Conservation (phyloP, 2,888 invertebrate genomes). For the Drosophila kanekoi region DNA sequence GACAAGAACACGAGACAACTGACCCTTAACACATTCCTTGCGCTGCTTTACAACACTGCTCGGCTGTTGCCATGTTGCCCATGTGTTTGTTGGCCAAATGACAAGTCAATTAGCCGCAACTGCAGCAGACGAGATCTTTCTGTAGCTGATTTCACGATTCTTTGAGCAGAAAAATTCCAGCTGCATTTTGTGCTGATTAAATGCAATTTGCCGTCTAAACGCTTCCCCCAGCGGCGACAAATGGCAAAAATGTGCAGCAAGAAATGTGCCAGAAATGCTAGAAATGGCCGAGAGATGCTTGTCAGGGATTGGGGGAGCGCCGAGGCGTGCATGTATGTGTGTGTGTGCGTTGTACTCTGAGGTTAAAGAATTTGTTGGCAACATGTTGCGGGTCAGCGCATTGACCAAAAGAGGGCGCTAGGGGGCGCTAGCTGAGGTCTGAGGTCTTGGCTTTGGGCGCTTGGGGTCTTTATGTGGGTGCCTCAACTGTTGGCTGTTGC, state of each 20-base stretch:
- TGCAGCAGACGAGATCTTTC: constrained; percentile 7
- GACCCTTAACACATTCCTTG: background rate
- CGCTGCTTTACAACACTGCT: constrained; percentile 13
- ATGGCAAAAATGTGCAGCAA: constrained; percentile 10
- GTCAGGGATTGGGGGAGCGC: no score
- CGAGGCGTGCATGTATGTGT: no score
- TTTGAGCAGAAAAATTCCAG: constrained; percentile 28
- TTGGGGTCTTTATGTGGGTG: constrained; percentile 34
- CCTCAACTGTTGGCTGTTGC: constrained; percentile 35
- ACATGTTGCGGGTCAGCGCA: constrained; percentile 38
- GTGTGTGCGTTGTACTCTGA: background rate
- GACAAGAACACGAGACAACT: background rate
- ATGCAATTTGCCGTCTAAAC: constrained; percentile 50
- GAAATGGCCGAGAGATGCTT: background rate
- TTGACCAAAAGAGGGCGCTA: constrained; percentile 9
- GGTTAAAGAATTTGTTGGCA: constrained; percentile 12
- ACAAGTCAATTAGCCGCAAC: constrained; percentile 38
- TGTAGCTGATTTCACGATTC: constrained; percentile 13
- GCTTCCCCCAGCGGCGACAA: constrained; percentile 36
- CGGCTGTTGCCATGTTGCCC: background rate
- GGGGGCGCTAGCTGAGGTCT: constrained; percentile 4
- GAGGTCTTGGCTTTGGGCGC: background rate
- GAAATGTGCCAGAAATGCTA: constrained; percentile 1
- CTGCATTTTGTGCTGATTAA: constrained; percentile 45
- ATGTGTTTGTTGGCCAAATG: constrained; percentile 18